Percentiles rank a stretch among this genome's conserved stretches.
Conservation (phyloP, 1,140 invertebrate species). For the Panagrolaimus sp. region DNA sequence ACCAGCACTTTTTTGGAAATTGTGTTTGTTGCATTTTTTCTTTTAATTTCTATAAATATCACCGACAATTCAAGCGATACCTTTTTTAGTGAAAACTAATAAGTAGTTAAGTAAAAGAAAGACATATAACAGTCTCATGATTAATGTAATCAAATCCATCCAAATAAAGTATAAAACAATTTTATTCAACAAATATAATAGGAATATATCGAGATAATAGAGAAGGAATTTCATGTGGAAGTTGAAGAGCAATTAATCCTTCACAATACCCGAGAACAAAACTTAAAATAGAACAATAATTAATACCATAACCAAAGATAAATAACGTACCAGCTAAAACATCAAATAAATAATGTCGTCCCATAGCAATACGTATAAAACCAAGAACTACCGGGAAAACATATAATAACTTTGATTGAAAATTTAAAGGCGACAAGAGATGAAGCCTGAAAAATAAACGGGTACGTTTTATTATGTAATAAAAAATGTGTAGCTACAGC, state of each 20-base stretch:
- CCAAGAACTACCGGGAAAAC: constrained; percentile 68
- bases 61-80: too few relatives aligned
- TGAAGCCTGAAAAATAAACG: constrained; percentile 14
- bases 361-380: constrained; percentile 72
- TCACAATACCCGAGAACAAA: not conserved
- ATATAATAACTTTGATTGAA: constrained; percentile 55
- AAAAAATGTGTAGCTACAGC: constrained; percentile 58
- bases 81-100: too few relatives aligned
- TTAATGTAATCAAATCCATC: too few relatives aligned
- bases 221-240: not conserved
- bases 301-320: too few relatives aligned
- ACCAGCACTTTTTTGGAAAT: too few relatives aligned
- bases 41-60: too few relatives aligned
- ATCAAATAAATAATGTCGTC: constrained; percentile 80
- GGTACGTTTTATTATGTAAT: too few relatives aligned
- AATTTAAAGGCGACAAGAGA: constrained; percentile 12
- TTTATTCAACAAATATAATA: not conserved
- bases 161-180: too few relatives aligned
- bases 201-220: not conserved
- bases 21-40: too few relatives aligned
- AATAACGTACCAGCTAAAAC: constrained; percentile 67
- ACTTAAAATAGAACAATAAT: not conserved
- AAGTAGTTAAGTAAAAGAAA: too few relatives aligned
- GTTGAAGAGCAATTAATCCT: not conserved
- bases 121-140: too few relatives aligned